Conservation (phyloP, 2,113 vertebrate genomes). For the Odocoileus hemionus region DNA sequence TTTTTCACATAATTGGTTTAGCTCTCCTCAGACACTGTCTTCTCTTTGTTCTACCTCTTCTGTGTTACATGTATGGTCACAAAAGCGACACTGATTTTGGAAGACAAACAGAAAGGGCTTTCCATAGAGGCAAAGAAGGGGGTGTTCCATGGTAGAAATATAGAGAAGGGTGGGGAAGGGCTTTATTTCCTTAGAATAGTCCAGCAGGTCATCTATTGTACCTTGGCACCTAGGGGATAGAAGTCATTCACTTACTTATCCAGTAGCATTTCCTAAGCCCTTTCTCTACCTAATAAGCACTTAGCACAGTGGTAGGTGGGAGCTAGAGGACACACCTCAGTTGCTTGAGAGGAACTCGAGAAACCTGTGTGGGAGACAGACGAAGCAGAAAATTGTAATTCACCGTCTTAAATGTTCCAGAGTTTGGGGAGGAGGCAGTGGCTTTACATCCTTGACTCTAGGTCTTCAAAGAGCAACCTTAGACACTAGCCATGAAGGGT, state of each 20-base stretch:
- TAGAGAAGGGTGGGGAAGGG: neutral
- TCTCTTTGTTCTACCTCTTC: neutral
- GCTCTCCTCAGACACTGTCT: neutral
- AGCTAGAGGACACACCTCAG: neutral
- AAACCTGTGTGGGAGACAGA: neutral
- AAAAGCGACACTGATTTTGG: neutral
- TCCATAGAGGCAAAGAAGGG: neutral
- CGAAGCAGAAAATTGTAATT: neutral
- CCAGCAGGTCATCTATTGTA: neutral
- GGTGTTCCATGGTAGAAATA: neutral
- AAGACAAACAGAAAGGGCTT: neutral
- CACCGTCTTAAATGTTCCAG: neutral
- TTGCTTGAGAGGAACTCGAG: neutral
- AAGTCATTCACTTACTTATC: neutral
- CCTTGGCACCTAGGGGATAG: neutral
- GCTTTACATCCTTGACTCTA: neutral
- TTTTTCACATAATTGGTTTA: neutral
- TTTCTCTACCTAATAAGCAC: neutral
- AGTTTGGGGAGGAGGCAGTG: neutral
- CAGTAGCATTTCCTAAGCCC: neutral
- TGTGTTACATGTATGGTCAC: neutral
- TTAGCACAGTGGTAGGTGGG: neutral
- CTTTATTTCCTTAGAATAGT: neutral
- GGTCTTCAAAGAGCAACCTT: neutral
- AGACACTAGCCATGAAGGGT: neutral